A percentile compares a stretch with the other conserved stretches of the same genome.
phyloP scores from a whole-genome alignment of 2,113 vertebrate genomes.

The Oncorhynchus nerka region DNA sequence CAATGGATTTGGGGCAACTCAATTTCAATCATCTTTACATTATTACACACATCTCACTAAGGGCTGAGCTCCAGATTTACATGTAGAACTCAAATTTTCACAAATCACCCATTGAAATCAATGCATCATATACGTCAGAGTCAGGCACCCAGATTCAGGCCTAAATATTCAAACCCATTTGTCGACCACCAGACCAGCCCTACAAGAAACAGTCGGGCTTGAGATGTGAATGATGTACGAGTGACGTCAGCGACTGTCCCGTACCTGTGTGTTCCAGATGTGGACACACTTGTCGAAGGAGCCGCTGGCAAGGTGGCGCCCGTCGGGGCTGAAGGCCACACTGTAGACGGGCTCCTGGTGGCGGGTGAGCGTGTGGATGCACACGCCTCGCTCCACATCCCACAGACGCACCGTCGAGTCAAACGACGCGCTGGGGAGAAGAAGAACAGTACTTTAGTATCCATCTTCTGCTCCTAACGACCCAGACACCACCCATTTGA shows the following conservation, averaged over 20 bases:
- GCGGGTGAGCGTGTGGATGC: constrained; percentile 97
- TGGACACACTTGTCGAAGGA: constrained; percentile 99
- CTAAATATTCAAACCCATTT: not conserved
- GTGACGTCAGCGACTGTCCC: not conserved
- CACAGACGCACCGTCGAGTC: constrained; percentile 98
- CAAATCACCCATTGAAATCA: too few species aligned
- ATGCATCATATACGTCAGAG: not conserved
- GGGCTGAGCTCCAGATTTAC: too few species aligned
- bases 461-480: too few species aligned
- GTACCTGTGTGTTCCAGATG: constrained; percentile 99
- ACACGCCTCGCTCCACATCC: constrained; percentile 98
- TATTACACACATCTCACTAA: too few species aligned
- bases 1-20: too few species aligned
- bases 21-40: too few species aligned
- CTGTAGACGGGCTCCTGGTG: constrained; percentile 99
- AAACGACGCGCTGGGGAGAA: constrained; percentile 87
- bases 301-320: constrained; percentile 95
- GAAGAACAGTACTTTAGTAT: too few species aligned
- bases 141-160: not conserved
- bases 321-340: constrained; percentile 98
- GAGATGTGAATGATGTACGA: not conserved
- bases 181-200: not conserved
- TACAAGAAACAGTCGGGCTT: not conserved
- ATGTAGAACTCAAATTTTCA: too few species aligned
- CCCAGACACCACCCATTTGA: too few species aligned